Percentiles rank a stretch among this genome's conserved stretches.
phyloP scores from a whole-genome alignment of 1,140 invertebrate genomes.

The Pogonomyrmex barbatus region DNA sequence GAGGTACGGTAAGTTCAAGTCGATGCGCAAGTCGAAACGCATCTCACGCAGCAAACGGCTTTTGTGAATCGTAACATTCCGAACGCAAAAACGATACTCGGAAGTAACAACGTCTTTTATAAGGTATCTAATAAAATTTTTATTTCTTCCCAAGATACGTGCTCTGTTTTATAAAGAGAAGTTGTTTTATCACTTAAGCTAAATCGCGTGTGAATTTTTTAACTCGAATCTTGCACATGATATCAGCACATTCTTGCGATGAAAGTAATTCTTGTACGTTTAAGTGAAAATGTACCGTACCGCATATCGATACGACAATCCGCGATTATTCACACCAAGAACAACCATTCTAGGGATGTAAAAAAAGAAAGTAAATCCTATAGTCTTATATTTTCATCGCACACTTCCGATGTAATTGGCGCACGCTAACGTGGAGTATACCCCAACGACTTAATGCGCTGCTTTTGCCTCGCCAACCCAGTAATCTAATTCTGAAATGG shows the following conservation, averaged over 20 bases:
- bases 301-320: not conserved
- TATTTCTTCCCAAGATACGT: not conserved
- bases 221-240: not conserved
- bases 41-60: constrained; percentile 7
- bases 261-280: not conserved
- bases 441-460: constrained; percentile 43
- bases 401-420: constrained; percentile 41
- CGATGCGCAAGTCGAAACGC: constrained; percentile 39
- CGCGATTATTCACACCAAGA: constrained; percentile 10
- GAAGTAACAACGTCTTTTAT: not conserved
- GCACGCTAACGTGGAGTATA: constrained; percentile 44
- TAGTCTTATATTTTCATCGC: constrained; percentile 26
- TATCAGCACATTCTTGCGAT: not conserved
- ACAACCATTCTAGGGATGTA: not conserved
- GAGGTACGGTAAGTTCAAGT: constrained; percentile 16
- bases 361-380: constrained; percentile 27
- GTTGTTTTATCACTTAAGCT: not conserved
- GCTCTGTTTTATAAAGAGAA: not conserved
- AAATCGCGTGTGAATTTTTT: not conserved
- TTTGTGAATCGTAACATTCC: not conserved
- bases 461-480: constrained; percentile 28
- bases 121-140: constrained; percentile 9
- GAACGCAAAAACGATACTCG: not conserved
- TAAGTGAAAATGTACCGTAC: not conserved
- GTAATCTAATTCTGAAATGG: constrained; percentile 61